Evolutionary conservation across 2,888 invertebrate genomes (phyloP).

Genomic region (Boloria euphrosyne): DNA sequence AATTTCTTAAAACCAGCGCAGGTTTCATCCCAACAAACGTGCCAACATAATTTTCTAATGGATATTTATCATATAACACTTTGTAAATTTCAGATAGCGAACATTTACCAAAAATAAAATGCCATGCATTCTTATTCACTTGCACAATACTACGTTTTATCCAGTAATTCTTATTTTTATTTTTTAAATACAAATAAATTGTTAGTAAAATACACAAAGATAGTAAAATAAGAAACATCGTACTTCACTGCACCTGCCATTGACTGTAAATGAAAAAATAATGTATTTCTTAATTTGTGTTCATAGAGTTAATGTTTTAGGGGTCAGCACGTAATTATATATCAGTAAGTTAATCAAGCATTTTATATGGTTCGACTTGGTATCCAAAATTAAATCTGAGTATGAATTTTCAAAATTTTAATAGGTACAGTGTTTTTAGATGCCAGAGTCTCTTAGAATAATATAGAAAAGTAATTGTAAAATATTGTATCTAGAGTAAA

Average conservation of each 20-base stretch:
- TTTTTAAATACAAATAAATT: slow-evolving; percentile 34
- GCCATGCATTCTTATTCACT: slow-evolving; percentile 47
- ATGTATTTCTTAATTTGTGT: neutral
- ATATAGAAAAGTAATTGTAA: no score
- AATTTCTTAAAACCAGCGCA: slow-evolving; percentile 53
- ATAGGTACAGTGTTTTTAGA: no score
- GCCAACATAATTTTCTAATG: slow-evolving; percentile 52
- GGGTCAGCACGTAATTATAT: neutral
- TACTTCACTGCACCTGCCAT: slow-evolving; percentile 1
- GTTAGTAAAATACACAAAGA: slow-evolving; percentile 42
- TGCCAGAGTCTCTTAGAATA: no score
- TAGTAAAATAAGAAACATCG: slow-evolving; percentile 41
- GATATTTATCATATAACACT: slow-evolving; percentile 53
- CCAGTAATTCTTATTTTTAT: slow-evolving; percentile 56
- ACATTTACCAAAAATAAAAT: slow-evolving; percentile 52
- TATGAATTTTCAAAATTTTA: no score
- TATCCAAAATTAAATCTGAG: no score
- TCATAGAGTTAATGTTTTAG: neutral
- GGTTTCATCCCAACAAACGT: slow-evolving; percentile 51
- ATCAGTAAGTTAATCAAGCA: no score
- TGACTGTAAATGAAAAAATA: neutral
- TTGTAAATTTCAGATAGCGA: slow-evolving; percentile 58
- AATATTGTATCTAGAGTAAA: no score
- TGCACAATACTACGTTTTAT: slow-evolving; percentile 54
- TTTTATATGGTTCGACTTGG: no score